A percentile compares a stretch with the other conserved stretches of the same genome.
phyloP scores from a whole-genome alignment of 2,888 invertebrate species.

The Rhingia campestris region DNA sequence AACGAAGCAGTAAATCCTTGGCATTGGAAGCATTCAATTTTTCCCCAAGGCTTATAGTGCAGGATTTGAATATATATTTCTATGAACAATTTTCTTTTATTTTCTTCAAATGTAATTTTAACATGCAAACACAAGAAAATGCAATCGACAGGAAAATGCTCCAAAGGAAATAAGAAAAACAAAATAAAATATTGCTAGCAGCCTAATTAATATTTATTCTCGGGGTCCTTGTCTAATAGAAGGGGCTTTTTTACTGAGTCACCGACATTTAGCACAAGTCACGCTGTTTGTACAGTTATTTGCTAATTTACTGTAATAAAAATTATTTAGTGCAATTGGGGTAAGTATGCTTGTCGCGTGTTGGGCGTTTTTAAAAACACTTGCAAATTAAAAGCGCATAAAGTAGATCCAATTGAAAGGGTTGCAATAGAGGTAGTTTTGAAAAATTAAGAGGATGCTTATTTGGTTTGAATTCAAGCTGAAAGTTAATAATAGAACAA shows the following conservation, averaged over 20 bases:
- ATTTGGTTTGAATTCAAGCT: no score
- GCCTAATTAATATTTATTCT: constrained; percentile 29
- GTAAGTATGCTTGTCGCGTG: not conserved
- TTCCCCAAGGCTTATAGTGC: not conserved
- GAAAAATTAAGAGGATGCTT: no score
- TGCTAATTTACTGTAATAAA: not conserved
- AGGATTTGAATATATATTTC: constrained; percentile 51
- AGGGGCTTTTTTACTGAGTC: constrained; percentile 2
- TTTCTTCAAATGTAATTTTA: constrained; percentile 41
- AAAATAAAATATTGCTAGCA: not conserved
- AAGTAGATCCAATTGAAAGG: not conserved
- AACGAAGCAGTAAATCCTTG: constrained; percentile 39
- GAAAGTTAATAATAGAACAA: no score
- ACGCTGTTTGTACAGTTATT: not conserved
- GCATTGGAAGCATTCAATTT: constrained; percentile 31
- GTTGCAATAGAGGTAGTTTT: not conserved
- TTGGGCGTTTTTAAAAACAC: not conserved
- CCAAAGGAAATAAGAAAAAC: constrained; percentile 7
- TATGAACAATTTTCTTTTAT: not conserved
- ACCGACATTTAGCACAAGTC: constrained; percentile 8
- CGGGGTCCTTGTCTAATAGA: not conserved
- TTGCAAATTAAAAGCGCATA: not conserved
- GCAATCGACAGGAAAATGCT: constrained; percentile 16
- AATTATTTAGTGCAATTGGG: not conserved
- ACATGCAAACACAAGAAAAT: constrained; percentile 40